Conservation (phyloP, 1,140 invertebrate genomes). For the Lordiphosa stackelbergi region DNA sequence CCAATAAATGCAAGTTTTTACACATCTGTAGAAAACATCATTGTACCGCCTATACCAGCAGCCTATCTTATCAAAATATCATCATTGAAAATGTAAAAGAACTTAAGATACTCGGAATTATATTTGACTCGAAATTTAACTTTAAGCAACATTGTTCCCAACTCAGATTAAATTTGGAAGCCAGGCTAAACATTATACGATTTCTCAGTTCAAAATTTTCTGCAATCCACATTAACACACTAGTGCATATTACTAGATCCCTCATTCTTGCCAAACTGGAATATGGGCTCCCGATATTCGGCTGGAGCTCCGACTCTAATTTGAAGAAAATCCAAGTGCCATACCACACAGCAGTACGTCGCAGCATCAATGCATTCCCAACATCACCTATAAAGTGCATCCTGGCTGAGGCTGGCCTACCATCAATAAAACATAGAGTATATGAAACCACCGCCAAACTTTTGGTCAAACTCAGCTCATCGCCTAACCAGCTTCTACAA, state of each 20-base stretch:
- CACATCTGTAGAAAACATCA: constrained; percentile 12
- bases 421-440: not conserved
- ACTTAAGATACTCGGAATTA: not conserved
- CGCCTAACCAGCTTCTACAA: not conserved
- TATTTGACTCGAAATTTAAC: constrained; percentile 1
- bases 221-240: constrained; percentile 4
- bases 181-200: constrained; percentile 1
- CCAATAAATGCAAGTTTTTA: constrained; percentile 12
- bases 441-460: constrained; percentile 1
- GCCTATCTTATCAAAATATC: not conserved
- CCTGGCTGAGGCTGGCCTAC: no score
- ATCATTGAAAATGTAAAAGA: constrained; percentile 1
- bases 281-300: constrained; percentile 12
- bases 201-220: constrained; percentile 1
- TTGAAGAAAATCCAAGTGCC: no score
- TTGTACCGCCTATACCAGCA: not conserved
- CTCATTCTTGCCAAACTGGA: constrained; percentile 13
- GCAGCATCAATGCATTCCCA: no score
- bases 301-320: constrained; percentile 5
- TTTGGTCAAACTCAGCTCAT: not conserved
- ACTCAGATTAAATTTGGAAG: not conserved
- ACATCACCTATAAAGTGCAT: no score
- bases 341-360: no score
- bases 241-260: constrained; percentile 10
- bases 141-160: not conserved